A percentile compares a stretch with the other conserved stretches of the same genome.
phyloP scores from a whole-genome alignment of 2,113 vertebrate species.

The Gymnogyps californianus region DNA sequence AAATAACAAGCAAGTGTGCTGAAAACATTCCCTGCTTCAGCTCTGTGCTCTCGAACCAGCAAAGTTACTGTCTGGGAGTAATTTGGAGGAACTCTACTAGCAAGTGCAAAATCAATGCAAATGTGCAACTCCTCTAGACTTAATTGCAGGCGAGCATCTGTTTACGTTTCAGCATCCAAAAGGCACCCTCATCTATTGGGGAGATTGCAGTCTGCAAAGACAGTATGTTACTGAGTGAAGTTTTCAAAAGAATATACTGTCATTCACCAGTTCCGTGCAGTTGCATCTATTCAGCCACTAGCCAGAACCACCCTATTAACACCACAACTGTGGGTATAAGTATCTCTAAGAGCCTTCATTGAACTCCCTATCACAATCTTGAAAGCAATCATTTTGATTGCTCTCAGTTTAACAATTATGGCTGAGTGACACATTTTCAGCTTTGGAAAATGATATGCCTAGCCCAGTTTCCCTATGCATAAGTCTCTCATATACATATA shows the following conservation, averaged over 20 bases:
- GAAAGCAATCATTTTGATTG: not conserved
- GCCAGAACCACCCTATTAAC: not conserved
- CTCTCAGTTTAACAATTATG: not conserved
- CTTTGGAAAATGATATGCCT: not conserved
- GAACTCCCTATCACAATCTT: not conserved
- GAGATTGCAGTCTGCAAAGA: not conserved
- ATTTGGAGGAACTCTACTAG: not conserved
- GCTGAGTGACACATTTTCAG: not conserved
- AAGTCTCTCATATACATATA: not conserved
- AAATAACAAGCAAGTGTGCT: not conserved
- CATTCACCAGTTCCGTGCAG: not conserved
- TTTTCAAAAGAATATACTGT: not conserved
- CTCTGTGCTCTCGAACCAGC: not conserved
- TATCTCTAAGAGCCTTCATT: not conserved
- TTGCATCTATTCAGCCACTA: not conserved
- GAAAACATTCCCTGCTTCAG: not conserved
- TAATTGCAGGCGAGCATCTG: not conserved
- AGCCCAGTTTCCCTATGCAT: not conserved
- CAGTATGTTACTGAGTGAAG: not conserved
- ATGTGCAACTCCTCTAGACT: not conserved
- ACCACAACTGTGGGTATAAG: not conserved
- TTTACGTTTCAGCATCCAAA: not conserved
- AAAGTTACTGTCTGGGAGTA: not conserved
- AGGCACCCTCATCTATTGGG: rapidly evolving
- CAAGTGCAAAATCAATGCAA: not conserved